Evolutionary conservation across 2,888 invertebrate species (phyloP), one percentile per base, ranked within the genome.

Genomic region (Rhingia rostrata): DNA sequence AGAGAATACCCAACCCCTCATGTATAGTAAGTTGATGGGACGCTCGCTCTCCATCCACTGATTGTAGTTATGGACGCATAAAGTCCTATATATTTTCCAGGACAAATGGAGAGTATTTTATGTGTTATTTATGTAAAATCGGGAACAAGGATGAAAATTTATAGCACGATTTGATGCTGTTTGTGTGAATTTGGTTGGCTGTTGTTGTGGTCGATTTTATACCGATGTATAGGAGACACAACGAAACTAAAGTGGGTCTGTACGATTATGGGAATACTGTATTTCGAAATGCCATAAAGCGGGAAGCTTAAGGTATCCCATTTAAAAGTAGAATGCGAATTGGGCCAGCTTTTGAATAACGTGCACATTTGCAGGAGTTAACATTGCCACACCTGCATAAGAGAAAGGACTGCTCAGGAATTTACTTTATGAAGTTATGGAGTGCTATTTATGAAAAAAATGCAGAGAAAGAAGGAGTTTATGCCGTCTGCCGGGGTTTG

Each of bases 61-160:
- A 77, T 58, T 82, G 70, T 77, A 75, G 64, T 70, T 82, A 64
- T 77, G 58, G 39, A 72, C 53, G 69, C 77, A 82, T 82, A 77
- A 64, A 77, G 60, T 70, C 53, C 70, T 78, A 49, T 66, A 58
- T 73, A 51, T 56, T 81, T 78, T 83, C 64, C 64, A 67, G 61
- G 72, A 67, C 78, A 67, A 83, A 83, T 78, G 61, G 60, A 70
- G 49, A 78, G 66, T 61, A 70, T 78, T 83, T 83, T 78, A 78
- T 83, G 82, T 61, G 60, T 73, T 78, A 61, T 83, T 83, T 78
- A 83, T 78, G 82, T 67, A 78, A 78, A 83, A 83, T 78, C 58
- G 78, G 72, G 82, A 41, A 81, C 81, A 70, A 53, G 70, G 63
- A 81, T 77, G 64, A 77, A 53, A 82, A 82, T 77, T 82, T 82